phyloP scores from a whole-genome alignment of 2,797 vertebrate species.

The Typhlichthys eigenmanni region DNA sequence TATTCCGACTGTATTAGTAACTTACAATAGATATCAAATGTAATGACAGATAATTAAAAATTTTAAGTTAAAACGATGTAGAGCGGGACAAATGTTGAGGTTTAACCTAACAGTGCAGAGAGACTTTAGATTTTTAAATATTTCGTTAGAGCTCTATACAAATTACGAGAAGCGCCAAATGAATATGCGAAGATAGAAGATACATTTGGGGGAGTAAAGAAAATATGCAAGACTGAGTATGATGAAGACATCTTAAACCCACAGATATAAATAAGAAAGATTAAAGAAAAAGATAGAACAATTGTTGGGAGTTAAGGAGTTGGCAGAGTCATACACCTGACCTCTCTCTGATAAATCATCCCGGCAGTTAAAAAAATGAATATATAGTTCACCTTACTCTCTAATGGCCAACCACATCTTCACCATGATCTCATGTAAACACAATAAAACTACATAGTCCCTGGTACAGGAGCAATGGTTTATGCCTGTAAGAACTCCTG shows the following conservation, averaged over 20 bases:
- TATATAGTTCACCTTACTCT: slow-evolving; percentile 19
- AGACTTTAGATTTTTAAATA: too few species aligned
- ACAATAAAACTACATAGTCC: slow-evolving; percentile 40
- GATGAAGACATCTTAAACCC: neutral
- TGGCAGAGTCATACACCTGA: neutral
- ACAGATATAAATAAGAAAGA: slow-evolving; percentile 1
- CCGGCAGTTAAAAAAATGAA: slow-evolving; percentile 24
- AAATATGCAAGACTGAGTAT: neutral
- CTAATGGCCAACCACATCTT: slow-evolving; percentile 20
- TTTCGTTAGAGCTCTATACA: too few species aligned
- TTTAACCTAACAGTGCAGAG: neutral
- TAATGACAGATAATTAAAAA: neutral
- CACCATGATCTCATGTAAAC: slow-evolving; percentile 48
- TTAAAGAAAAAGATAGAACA: slow-evolving; percentile 13
- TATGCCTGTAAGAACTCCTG: neutral
- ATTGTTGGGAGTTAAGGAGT: slow-evolving; percentile 1
- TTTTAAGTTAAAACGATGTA: neutral
- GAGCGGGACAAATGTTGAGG: neutral
- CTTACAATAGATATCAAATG: neutral
- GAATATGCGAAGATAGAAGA: slow-evolving; percentile 8
- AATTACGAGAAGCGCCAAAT: neutral
- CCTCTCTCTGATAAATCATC: slow-evolving; percentile 29
- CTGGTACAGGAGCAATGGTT: slow-evolving; percentile 14
- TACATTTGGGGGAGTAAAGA: neutral
- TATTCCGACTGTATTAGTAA: too few species aligned